Percentiles rank a stretch among this genome's conserved stretches.
Conservation (phyloP, 2,113 vertebrate genomes). For the Collichthys lucidus region DNA sequence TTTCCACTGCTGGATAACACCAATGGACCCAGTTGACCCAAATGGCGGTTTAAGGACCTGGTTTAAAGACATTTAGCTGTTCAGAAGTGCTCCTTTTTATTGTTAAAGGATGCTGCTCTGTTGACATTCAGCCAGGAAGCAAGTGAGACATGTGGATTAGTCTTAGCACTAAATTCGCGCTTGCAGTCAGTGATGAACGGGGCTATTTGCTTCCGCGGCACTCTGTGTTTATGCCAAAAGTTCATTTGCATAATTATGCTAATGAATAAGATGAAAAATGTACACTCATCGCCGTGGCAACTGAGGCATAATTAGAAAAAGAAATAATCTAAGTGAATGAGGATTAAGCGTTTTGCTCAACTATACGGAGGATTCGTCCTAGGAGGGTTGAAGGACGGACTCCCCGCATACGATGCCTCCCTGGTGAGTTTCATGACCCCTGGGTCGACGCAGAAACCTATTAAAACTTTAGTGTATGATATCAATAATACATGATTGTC, state of each 20-base stretch:
- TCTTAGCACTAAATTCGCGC: conserved; percentile 2
- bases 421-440: neutral
- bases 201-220: conserved; percentile 29
- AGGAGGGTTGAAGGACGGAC: neutral
- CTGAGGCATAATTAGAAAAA: conserved; percentile 5
- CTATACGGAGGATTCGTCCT: neutral
- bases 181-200: conserved; percentile 37
- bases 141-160: conserved; percentile 15
- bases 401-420: neutral
- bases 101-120: conserved; percentile 11
- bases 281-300: neutral
- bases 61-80: neutral
- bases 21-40: neutral
- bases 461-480: conserved; percentile 24
- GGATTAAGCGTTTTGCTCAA: conserved; percentile 5
- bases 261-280: conserved; percentile 48
- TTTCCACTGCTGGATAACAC: neutral
- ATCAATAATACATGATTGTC: conserved; percentile 33
- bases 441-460: neutral
- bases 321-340: neutral
- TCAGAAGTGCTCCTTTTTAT: conserved; percentile 7
- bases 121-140: conserved; percentile 43
- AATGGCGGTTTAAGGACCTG: neutral
- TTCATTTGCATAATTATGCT: conserved; percentile 58
- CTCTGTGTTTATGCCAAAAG: conserved; percentile 41